Base-by-base conservation (phyloP, 2,888 invertebrate species). In the Pharmacophagus antenor region DNA sequence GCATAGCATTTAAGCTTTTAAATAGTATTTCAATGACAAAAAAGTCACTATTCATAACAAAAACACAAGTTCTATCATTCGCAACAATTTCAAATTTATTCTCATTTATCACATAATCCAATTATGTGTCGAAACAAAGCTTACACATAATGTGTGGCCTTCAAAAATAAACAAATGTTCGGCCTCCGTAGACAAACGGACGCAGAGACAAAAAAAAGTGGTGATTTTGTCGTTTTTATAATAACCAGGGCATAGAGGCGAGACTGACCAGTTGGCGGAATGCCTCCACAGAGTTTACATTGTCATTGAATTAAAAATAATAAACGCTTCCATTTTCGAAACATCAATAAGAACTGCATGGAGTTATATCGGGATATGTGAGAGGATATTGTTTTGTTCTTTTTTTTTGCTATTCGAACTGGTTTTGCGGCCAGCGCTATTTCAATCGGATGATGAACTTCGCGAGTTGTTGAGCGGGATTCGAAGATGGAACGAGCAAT, bases 191-290 rank as follows among this genome's bases (percentile, higher is more conserved):
- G 65, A 70, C 62, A 66, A 74, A 79, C 77, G 80, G 74, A 79
- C 77, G 80, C 79, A 82, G 74, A 79, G 68, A 70, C 83, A 75
- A 70, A 85, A 85, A 85, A 87, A 88, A 88, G 77, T 15, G 67
- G 71, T 70, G 77, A 83, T 80, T 85, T 78, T 78, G 76, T 80
- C 73, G 78, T 85, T 84, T 88, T 88, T 86, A 88, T 87, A 85
- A 82, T 82, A 88, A 86, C 77, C 80, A 69, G 71, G 78, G 83
- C 79, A 80, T 79, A 77, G 77, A 69, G 68, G 73, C 76, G 71
- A 72, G 67, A 67, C 57, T 70, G 68, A 76, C 67, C 88, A 89
- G 88, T 88, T 72, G 68, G 71, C 68, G 67, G 71, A 67, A 77
- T 73, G 79, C 80, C 74, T 64, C 64, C 72, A 79, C 68, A 74